These are phyloP conservation scores for Brachyrhaphis roseni DNA, from an alignment of 2,797 vertebrate species.

Conservation along the genomic window DNA sequence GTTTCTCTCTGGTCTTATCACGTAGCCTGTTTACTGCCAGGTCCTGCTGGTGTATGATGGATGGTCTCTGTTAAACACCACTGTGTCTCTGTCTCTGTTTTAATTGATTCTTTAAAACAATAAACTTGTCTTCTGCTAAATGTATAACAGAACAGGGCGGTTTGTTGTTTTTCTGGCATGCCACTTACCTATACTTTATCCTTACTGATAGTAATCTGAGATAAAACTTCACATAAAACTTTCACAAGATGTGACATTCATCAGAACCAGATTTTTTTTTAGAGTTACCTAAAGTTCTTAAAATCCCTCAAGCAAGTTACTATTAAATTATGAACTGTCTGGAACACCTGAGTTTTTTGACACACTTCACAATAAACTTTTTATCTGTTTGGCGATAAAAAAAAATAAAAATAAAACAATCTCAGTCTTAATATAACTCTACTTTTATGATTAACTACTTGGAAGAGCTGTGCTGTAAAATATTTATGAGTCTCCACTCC, in stretches of 20 bases:
- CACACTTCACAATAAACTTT: constrained; percentile 27
- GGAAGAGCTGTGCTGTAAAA: constrained; percentile 37
- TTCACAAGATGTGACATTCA: constrained; percentile 17
- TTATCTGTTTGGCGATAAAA: constrained; percentile 36
- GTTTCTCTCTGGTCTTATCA: constrained; percentile 17
- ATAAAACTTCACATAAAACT: constrained; percentile 20
- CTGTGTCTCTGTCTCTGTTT: constrained; percentile 34
- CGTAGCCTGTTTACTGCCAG: constrained; percentile 12
- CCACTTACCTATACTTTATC: neutral
- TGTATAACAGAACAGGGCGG: neutral
- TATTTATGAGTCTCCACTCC: constrained; percentile 43
- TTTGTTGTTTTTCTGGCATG: neutral
- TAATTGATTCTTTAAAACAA: constrained; percentile 20
- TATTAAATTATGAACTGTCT: constrained; percentile 13
- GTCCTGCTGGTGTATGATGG: constrained; percentile 36
- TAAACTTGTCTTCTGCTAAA: constrained; percentile 8
- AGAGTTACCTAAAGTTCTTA: constrained; percentile 10
- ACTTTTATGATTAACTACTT: constrained; percentile 43
- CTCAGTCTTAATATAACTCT: constrained; percentile 35
- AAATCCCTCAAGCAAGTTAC: constrained; percentile 4
- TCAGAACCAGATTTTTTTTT: constrained; percentile 18
- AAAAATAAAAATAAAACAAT: constrained; percentile 9
- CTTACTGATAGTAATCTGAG: constrained; percentile 15
- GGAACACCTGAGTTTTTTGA: constrained; percentile 35
- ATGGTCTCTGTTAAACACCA: constrained; percentile 27